A percentile compares a stretch with the other conserved stretches of the same genome.
phyloP scores from a whole-genome alignment of 2,888 invertebrate genomes.

The Platycheirus albimanus region DNA sequence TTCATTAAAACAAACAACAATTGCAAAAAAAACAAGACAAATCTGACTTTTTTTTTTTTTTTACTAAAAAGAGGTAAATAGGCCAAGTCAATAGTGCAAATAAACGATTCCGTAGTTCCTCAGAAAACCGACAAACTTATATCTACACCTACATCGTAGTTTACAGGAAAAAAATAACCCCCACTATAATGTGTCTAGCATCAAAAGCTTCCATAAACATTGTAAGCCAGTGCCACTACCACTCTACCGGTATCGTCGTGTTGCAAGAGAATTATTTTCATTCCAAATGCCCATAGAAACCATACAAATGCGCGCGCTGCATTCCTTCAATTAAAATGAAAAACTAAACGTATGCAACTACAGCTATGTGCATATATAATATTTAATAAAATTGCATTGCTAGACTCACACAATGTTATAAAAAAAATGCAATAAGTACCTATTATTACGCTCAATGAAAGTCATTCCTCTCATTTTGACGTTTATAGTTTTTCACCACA shows the following conservation, averaged over 20 bases:
- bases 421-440: slow-evolving; percentile 2
- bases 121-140: slow-evolving; percentile 54
- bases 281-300: slow-evolving; percentile 47
- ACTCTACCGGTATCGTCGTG: slow-evolving; percentile 20
- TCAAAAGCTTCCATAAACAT: slow-evolving; percentile 63
- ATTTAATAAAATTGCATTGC: slow-evolving; percentile 3
- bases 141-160: slow-evolving; percentile 21
- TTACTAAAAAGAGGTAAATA: slow-evolving; percentile 59
- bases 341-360: slow-evolving; percentile 14
- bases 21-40: not conserved
- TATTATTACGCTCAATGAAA: slow-evolving; percentile 64
- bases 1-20: not conserved
- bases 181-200: slow-evolving; percentile 64
- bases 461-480: slow-evolving; percentile 69
- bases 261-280: slow-evolving; percentile 62
- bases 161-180: slow-evolving; percentile 7
- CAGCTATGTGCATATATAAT: not conserved
- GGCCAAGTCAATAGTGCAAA: slow-evolving; percentile 67
- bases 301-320: slow-evolving; percentile 65
- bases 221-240: slow-evolving; percentile 14
- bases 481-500: slow-evolving; percentile 33
- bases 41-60: slow-evolving; percentile 14
- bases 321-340: slow-evolving; percentile 59
- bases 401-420: slow-evolving; percentile 6
- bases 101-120: slow-evolving; percentile 30